Conservation (phyloP, 2,888 invertebrate genomes). For the Panzeria rudis region DNA sequence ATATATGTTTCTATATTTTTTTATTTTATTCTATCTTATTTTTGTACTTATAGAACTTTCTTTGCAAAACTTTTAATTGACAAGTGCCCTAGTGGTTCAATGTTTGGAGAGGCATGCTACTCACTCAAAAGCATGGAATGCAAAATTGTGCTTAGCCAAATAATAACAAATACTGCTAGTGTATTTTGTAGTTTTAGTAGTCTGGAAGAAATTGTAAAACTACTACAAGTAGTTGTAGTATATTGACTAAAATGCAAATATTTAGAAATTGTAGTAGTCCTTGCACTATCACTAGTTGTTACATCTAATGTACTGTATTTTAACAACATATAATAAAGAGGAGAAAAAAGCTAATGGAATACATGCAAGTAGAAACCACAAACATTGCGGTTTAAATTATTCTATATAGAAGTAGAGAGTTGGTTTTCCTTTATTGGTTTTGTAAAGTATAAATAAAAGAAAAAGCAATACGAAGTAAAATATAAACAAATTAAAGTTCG, state of each 20-base stretch:
- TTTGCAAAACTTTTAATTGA: slow-evolving; percentile 64
- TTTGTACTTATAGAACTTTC: slow-evolving; percentile 42
- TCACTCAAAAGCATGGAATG: neutral
- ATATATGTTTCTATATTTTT: neutral
- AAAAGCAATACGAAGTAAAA: slow-evolving; percentile 4
- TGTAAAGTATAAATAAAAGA: slow-evolving; percentile 3
- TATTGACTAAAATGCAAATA: slow-evolving; percentile 45
- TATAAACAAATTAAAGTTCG: slow-evolving; percentile 37
- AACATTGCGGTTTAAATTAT: slow-evolving; percentile 59
- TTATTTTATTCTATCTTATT: slow-evolving; percentile 2
- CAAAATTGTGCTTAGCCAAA: slow-evolving; percentile 43
- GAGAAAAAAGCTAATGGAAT: slow-evolving; percentile 16
- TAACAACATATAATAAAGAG: slow-evolving; percentile 13
- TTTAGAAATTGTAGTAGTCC: neutral
- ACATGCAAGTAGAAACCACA: slow-evolving; percentile 52
- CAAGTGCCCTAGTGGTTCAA: slow-evolving; percentile 57
- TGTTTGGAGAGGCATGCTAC: slow-evolving; percentile 32
- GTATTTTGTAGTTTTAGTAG: neutral
- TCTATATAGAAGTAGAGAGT: slow-evolving; percentile 11
- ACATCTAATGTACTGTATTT: slow-evolving; percentile 41
- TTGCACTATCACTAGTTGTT: slow-evolving; percentile 23
- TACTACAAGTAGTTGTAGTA: neutral
- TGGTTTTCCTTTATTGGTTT: slow-evolving; percentile 1
- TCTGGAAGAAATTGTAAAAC: slow-evolving; percentile 17
- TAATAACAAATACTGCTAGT: slow-evolving; percentile 37